phyloP scores from a whole-genome alignment of 2,888 invertebrate genomes.

The Macrostomum cliftonense region DNA sequence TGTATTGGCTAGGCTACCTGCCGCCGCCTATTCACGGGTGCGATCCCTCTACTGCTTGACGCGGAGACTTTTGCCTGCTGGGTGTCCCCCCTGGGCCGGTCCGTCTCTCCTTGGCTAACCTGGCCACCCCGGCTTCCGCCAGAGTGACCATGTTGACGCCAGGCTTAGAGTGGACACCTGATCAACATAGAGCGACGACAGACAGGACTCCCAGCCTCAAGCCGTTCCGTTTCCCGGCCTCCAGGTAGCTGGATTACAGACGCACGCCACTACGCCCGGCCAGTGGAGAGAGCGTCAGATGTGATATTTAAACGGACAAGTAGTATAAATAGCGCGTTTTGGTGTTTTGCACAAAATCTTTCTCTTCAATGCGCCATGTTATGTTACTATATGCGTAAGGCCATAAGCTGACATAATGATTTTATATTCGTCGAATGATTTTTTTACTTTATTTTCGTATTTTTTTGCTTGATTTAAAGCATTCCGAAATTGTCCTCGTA shows the following conservation, averaged over 20 bases:
- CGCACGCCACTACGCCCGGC: conserved; percentile 83
- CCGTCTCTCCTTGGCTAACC: conserved; percentile 89
- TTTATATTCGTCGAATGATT: too few species aligned
- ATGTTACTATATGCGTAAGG: too few species aligned
- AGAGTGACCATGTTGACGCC: conserved; percentile 81
- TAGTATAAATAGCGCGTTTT: too few species aligned
- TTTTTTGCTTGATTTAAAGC: too few species aligned
- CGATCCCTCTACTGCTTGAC: conserved; percentile 95
- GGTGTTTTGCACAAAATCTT: too few species aligned
- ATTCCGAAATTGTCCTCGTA: too few species aligned
- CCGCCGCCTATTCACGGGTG: conserved; percentile 72
- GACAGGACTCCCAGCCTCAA: conserved; percentile 67
- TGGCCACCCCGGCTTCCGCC: conserved; percentile 49
- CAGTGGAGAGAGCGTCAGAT: conserved; percentile 7
- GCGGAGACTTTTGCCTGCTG: conserved; percentile 98
- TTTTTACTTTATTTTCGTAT: too few species aligned
- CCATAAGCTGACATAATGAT: too few species aligned
- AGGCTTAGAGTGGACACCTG: conserved; percentile 72
- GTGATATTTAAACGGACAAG: conserved; percentile 1
- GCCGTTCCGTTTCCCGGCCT: conserved; percentile 75
- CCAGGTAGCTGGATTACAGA: conserved; percentile 95
- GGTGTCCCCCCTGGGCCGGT: conserved; percentile 96
- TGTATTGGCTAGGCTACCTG: conserved; percentile 60
- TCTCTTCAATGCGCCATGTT: too few species aligned
- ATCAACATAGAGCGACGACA: conserved; percentile 56